Evolutionary conservation across 2,888 invertebrate species (phyloP), one percentile per base, ranked within the genome.

Genomic region (Tupiocoris notatus): DNA sequence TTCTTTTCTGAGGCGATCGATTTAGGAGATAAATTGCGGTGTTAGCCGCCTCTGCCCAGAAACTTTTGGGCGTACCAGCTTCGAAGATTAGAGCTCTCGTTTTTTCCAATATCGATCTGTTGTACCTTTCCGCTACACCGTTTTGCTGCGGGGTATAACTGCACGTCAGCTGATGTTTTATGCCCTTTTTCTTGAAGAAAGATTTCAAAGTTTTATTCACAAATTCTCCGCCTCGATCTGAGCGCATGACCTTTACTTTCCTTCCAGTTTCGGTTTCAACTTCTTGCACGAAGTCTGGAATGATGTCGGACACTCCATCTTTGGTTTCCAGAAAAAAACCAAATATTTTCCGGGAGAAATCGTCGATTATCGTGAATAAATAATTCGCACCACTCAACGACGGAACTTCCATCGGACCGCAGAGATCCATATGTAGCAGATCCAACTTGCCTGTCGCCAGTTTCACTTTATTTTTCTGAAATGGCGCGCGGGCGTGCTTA

Each of bases 11-110:
- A 23, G 78, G 78, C 1, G 57, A 65, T 2, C 76, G 18, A 65
- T 82, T 84, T 84, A 79, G 82, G 82, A 80, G 83, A 82, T 80
- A 79, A 57, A 78, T 76, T n/a, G 81, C 81, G n/a, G 81, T 80
- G 18, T 76, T 77, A 2, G 81, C 78, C 9, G 82, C 81, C 74
- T 83, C 83, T 56, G 81, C 81, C 81, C 82, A 83, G 66, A 81
- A 81, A 2, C 24, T 59, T 9, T 80, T 66, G 2, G 79, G 71
- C 7, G 82, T 54, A 7, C 79, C 79, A 17, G 81, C 79, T 54
- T 81, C 81, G 1, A 78, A 75, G 2, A 82, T 70, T 79, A 82
- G 80, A n/a, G 79, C 80, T 56, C 82, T 77, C 3, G 80, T 79
- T 75, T 80, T 80, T 62, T 81, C 82, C n/a, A 77, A 39, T 12